Evolutionary conservation across 2,888 invertebrate genomes (phyloP), one percentile per base, ranked within the genome.

Genomic region (Gastrophysa polygoni): DNA sequence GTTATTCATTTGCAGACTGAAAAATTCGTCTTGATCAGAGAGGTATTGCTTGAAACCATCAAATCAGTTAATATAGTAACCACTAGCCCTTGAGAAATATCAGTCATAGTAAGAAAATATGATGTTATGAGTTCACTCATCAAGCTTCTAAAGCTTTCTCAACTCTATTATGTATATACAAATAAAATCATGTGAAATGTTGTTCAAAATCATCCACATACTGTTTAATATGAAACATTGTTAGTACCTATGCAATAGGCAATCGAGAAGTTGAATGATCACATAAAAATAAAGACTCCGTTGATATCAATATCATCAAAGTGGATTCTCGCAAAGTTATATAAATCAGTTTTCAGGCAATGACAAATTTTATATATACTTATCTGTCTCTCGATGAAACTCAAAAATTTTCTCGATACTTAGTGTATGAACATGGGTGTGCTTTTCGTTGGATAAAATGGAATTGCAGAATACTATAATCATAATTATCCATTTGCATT

Each of bases 391-490:
- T 38, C 52, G 43, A 24, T 34, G 24, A 43, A 54, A 43, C 24
- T 21, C 43, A 46, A 46, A 8, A 5, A 5, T 46, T 34, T 57
- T 48, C 60, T 64, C 57, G 55, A 59, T 14, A 38, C 38, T 56
- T 67, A 68, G 71, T 73, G 70, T 72, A 70, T 67, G 38, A 52
- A 52, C 68, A 66, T 62, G 68, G 65, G 61, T 68, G 73, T 73
- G 72, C 70, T 69, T 57, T 64, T 73, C 69, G 71, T 71, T 73
- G 70, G 66, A 43, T 47, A 58, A 48, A 49, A 60, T 64, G 24
- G 34, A 67, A 49, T 51, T 55, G 50, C 48, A 70, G 70, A 73
- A 73, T 72, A 73, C 72, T 71, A 73, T 73, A 72, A 73, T 68
- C 73, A 73, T 71, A 64, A 24, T 29, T 59, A 32, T 34, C 28